Percentiles rank a stretch among this genome's conserved stretches.
Evolutionary conservation across 2,113 vertebrate genomes (phyloP).

Genomic region (Ctenodactylus gundi): DNA sequence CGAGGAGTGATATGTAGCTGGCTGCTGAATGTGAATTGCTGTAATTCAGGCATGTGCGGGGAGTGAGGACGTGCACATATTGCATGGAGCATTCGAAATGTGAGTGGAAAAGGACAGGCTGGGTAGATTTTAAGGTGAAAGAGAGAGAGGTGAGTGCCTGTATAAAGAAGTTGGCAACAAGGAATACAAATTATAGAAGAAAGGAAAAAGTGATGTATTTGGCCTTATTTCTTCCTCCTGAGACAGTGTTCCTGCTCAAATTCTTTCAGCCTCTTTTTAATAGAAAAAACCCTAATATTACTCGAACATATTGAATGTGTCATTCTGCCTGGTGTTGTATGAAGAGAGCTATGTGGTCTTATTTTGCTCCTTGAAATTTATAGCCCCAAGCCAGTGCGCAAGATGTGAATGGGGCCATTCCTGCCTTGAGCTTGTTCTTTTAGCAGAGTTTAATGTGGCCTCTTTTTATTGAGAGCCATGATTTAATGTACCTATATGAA

Average conservation of each 20-base stretch:
- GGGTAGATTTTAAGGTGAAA: not conserved
- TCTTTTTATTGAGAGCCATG: not conserved
- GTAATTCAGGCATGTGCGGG: not conserved
- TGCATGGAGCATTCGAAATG: not conserved
- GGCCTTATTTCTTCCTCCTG: not conserved
- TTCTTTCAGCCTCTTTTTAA: not conserved
- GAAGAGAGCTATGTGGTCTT: not conserved
- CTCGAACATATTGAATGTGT: not conserved
- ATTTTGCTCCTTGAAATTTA: slow-evolving; percentile 24
- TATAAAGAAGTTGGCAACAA: not conserved
- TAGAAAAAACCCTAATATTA: not conserved
- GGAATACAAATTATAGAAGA: not conserved
- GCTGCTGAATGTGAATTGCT: not conserved
- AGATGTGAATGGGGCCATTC: not conserved
- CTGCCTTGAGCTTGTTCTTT: not conserved
- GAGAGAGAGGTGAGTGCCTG: not conserved
- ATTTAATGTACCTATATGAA: slow-evolving; percentile 24
- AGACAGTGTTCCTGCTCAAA: not conserved
- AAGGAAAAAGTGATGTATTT: not conserved
- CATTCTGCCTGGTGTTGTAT: not conserved
- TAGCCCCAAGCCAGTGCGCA: not conserved
- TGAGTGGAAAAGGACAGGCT: not conserved
- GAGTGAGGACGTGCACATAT: not conserved
- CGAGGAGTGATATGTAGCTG: not conserved
- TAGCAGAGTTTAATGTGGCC: not conserved